Evolutionary conservation across 1,140 invertebrate genomes (phyloP).

Genomic region (Homalodisca vitripennis): DNA sequence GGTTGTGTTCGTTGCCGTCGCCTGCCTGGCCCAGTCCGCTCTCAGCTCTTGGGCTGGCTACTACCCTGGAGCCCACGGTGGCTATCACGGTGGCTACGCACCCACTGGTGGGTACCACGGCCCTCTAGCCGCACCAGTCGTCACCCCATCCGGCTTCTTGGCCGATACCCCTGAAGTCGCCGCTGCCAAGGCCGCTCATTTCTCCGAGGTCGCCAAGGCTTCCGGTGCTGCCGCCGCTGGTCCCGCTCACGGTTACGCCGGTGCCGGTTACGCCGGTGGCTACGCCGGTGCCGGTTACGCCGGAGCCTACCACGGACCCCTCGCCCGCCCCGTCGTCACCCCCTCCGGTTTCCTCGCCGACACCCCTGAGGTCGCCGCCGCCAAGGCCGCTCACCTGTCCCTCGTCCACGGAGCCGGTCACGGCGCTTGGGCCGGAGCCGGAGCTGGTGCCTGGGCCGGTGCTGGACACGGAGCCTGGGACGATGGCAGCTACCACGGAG

Average conservation of each 20-base stretch:
- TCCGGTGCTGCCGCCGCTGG: slow-evolving; percentile 55
- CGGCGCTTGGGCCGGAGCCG: slow-evolving; percentile 26
- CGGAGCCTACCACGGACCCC: slow-evolving; percentile 23
- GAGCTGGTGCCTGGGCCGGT: neutral
- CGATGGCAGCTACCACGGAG: neutral
- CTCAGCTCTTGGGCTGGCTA: slow-evolving; percentile 49
- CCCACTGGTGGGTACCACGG: slow-evolving; percentile 46
- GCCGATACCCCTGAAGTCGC: slow-evolving; percentile 45
- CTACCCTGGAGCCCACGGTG: slow-evolving; percentile 56
- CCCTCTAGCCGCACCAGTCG: slow-evolving; percentile 47
- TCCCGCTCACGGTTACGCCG: slow-evolving; percentile 49
- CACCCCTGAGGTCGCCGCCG: slow-evolving; percentile 54
- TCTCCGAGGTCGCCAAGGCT: slow-evolving; percentile 42
- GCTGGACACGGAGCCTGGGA: neutral
- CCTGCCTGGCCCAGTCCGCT: slow-evolving; percentile 27
- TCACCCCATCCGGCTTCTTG: slow-evolving; percentile 48
- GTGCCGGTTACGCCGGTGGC: slow-evolving; percentile 6
- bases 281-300: slow-evolving; percentile 2
- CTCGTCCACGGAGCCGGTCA: slow-evolving; percentile 17
- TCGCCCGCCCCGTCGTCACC: slow-evolving; percentile 30
- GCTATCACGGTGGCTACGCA: slow-evolving; percentile 50
- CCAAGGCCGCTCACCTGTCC: slow-evolving; percentile 49
- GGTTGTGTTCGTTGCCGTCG: slow-evolving; percentile 40
- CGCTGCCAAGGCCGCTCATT: slow-evolving; percentile 41
- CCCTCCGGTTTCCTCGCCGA: slow-evolving; percentile 50